Evolutionary conservation across 2,888 invertebrate genomes (phyloP).

Genomic region (Sarcophaga carnaria): DNA sequence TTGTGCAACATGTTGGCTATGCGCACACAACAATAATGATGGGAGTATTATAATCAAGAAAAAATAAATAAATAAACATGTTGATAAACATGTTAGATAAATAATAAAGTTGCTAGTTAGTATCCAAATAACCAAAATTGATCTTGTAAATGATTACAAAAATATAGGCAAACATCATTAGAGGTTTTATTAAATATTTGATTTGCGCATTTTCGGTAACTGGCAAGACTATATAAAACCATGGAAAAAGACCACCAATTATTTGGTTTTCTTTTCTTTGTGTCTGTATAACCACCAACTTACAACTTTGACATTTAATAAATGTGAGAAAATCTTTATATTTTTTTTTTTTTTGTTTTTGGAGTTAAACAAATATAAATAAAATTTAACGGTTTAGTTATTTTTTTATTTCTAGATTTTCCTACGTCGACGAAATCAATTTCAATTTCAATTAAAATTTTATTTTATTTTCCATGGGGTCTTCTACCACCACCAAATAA

Average conservation of each 20-base stretch:
- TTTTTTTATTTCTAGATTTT: slow-evolving; percentile 8
- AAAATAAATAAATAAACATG: background rate
- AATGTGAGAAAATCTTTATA: slow-evolving; percentile 67
- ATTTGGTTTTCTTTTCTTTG: background rate
- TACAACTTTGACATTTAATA: slow-evolving; percentile 68
- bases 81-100: background rate
- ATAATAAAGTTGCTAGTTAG: no score
- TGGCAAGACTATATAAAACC: background rate
- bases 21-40: no score
- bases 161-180: no score
- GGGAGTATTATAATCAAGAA: background rate
- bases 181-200: no score
- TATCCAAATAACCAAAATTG: no score
- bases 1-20: no score
- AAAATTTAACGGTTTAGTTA: slow-evolving; percentile 61
- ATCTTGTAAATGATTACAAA: no score
- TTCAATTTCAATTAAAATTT: slow-evolving; percentile 63
- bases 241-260: slow-evolving; percentile 17
- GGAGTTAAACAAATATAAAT: slow-evolving; percentile 13
- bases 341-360: no score
- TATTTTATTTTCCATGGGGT: slow-evolving; percentile 38
- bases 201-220: background rate
- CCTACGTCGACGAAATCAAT: slow-evolving; percentile 53
- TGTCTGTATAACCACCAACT: background rate
- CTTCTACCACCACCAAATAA: slow-evolving; percentile 56